Evolutionary conservation across 2,888 invertebrate genomes (phyloP).

Genomic region (Sinhomidia bicolor): DNA sequence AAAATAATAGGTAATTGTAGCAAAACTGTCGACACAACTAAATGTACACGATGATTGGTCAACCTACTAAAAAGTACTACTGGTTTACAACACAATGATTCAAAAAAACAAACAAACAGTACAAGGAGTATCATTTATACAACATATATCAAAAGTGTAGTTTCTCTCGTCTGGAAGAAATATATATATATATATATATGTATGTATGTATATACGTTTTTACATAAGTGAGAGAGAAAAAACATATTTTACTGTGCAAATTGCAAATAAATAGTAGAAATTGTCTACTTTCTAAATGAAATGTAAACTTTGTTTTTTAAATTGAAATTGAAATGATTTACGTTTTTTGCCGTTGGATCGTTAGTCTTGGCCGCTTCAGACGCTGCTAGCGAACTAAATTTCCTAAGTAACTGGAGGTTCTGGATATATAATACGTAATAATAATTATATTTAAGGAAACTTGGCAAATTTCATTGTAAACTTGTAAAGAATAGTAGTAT

Average conservation of each 20-base stretch:
- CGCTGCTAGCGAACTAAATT: conserved; percentile 73
- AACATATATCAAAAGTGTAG: neutral
- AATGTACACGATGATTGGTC: neutral
- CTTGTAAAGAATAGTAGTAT: neutral
- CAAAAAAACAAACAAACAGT: conserved; percentile 9
- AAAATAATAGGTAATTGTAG: neutral
- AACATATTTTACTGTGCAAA: conserved; percentile 14
- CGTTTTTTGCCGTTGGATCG: conserved; percentile 66
- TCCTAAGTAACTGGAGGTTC: conserved; percentile 74
- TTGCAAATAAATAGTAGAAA: conserved; percentile 11
- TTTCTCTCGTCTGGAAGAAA: neutral
- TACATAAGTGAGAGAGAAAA: neutral
- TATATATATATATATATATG: neutral
- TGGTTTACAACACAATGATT: neutral
- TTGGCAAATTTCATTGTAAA: neutral
- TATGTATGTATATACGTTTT: too few species aligned
- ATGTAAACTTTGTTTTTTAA: neutral
- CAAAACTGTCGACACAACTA: conserved; percentile 4
- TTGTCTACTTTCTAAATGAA: conserved; percentile 7
- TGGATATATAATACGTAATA: conserved; percentile 57
- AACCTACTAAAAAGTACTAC: neutral
- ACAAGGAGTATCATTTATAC: neutral
- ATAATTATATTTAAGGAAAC: neutral
- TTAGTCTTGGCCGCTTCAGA: conserved; percentile 67
- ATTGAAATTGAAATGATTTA: conserved; percentile 44